Evolutionary conservation across 2,797 vertebrate genomes (phyloP).

Genomic region (Acrocephalus scirpaceus): DNA sequence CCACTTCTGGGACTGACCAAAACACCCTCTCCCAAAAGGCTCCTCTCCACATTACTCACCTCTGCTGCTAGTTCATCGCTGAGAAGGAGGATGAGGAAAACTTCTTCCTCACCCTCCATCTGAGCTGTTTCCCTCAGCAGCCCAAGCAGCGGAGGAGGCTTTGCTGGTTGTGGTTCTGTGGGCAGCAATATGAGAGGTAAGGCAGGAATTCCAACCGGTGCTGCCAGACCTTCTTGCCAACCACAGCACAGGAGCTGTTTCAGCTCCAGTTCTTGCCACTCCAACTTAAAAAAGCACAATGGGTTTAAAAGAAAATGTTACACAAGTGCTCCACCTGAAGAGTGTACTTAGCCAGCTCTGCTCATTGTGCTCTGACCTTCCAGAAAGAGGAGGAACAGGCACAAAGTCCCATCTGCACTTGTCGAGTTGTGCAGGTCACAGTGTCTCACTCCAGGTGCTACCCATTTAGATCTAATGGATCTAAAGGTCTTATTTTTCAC

Average conservation of each 20-base stretch:
- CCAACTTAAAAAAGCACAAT: background rate
- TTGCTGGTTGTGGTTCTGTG: background rate
- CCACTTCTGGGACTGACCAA: background rate
- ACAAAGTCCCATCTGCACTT: background rate
- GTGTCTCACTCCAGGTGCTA: background rate
- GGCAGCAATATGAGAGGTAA: background rate
- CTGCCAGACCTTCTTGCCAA: background rate
- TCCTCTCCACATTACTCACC: background rate
- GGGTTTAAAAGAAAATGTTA: background rate
- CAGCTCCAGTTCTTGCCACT: background rate
- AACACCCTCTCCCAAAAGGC: background rate
- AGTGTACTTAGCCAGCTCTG: background rate
- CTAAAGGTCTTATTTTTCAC: background rate
- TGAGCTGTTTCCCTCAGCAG: background rate
- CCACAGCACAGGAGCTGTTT: background rate
- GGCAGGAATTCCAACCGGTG: background rate
- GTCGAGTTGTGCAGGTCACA: fast-evolving
- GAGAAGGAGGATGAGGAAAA: background rate
- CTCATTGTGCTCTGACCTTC: background rate
- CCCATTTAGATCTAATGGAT: background rate
- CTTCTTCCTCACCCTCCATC: background rate
- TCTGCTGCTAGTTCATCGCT: background rate
- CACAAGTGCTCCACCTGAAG: background rate
- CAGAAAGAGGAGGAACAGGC: background rate
- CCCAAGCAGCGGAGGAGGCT: background rate